phyloP scores from a whole-genome alignment of 2,888 invertebrate genomes.

The Rhogogaster chlorosoma region DNA sequence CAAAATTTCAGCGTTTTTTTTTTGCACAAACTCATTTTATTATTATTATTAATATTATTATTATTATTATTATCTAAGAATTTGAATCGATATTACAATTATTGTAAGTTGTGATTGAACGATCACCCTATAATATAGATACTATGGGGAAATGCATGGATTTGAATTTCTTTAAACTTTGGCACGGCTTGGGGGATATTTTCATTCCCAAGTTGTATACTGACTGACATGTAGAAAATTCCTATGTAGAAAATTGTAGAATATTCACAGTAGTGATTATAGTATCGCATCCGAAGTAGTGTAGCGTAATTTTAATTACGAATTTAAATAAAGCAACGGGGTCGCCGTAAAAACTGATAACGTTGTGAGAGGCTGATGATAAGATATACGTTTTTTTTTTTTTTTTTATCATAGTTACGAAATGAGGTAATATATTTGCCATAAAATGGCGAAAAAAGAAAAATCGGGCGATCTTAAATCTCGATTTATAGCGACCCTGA shows the following conservation, averaged over 20 bases:
- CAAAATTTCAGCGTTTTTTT: no score
- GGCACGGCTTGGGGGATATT: neutral
- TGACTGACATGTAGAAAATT: no score
- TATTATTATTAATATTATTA: no score
- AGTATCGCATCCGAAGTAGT: neutral
- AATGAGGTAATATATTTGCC: neutral
- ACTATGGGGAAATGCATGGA: neutral
- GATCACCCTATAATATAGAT: neutral
- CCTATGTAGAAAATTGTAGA: slow-evolving; percentile 6
- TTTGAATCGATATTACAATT: no score
- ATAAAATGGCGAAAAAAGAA: neutral
- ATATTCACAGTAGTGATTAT: neutral
- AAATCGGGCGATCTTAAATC: neutral
- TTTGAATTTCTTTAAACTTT: neutral
- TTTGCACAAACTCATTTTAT: no score
- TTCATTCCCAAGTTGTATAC: neutral
- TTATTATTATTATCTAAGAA: no score
- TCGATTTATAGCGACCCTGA: neutral
- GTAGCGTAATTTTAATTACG: neutral
- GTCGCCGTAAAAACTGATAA: neutral
- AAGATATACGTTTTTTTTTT: no score
- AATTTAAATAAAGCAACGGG: neutral
- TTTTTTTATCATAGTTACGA: neutral
- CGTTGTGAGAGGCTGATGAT: neutral
- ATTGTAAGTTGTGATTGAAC: no score